These are phyloP conservation scores for Exocentrus adspersus DNA, from an alignment of 2,888 invertebrate species.

Conservation along the genomic window DNA sequence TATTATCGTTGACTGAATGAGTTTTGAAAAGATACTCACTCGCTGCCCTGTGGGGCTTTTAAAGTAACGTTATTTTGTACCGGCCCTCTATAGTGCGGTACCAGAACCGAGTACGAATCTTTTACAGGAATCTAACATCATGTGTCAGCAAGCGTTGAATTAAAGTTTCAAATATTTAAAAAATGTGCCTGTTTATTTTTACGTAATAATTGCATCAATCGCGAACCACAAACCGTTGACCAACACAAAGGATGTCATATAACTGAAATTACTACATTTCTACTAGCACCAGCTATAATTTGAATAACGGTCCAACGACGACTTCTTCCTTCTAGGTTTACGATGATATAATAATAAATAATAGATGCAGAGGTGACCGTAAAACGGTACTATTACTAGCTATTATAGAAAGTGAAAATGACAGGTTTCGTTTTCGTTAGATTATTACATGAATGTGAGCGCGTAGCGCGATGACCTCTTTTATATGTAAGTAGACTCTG, in stretches of 20 bases:
- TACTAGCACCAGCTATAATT: conserved; percentile 3
- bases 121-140: no score
- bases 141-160: no score
- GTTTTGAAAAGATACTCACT: no score
- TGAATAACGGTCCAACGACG: conserved; percentile 1
- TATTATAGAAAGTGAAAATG: conserved; percentile 16
- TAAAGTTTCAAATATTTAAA: no score
- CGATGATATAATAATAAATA: conserved; percentile 7
- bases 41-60: no score
- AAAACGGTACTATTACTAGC: conserved; percentile 27
- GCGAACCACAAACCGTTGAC: not conserved
- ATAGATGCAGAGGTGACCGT: not conserved
- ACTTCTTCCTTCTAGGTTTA: conserved; percentile 7
- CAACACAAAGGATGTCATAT: conserved; percentile 1
- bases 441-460: not conserved
- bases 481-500: not conserved
- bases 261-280: not conserved
- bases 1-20: no score
- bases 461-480: not conserved
- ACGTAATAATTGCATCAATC: not conserved
- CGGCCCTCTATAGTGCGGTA: no score
- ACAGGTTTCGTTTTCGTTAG: not conserved
- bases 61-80: no score
- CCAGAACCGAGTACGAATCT: no score
- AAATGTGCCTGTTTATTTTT: not conserved